Base-by-base conservation (phyloP, 2,113 vertebrate genomes). In the Ceratotherium simum region DNA sequence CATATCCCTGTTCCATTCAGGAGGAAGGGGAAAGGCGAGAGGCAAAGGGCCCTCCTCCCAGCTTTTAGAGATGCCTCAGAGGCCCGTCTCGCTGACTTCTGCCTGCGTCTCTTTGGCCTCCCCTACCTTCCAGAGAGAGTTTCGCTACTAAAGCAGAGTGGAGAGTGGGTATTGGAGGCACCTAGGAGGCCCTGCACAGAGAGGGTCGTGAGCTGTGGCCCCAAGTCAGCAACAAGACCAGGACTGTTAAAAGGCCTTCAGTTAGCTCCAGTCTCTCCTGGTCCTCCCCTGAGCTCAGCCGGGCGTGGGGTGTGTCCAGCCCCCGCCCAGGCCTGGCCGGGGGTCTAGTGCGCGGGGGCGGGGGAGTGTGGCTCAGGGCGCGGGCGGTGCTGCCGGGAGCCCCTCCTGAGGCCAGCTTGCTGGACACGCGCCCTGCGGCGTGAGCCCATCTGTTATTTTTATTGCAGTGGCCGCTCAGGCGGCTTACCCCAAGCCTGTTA, bases 231-330 rank as follows among this genome's bases (percentile, higher is more conserved):
- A 80, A 0, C 46, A 36, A 23, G 27, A 54, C 17, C 46, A 25
- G 46, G 29, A 20, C n/a, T 46, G 64, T 51, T 18, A 2, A 14
- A 42, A 76, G 60, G 10, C 25, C 48, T 46, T 51, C 62, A 1
- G 39, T 2, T 39, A 51, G 54, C 31, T 6, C 72, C 39, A 25
- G 1, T 39, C 62, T 31, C 48, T 33, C 46, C 42, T 3, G 2
- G 31, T 13, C 21, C 21, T 80, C 78, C 8, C 6, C 79, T 3
- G 69, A 51, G 62, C 51, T 29, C 18, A 48, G 51, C 8, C 4
- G 29, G 11, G 51, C 23, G 0, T 3, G 36, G 10, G 64, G 14
- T 0, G 1, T 23, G 0, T 2, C 46, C 31, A 1, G 21, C 23
- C 42, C 18, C 73, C 25, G 10, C 25, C 2, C 11, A 65, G 69